Conservation (phyloP, 2,113 vertebrate genomes). For the Ceyx melanurus region DNA sequence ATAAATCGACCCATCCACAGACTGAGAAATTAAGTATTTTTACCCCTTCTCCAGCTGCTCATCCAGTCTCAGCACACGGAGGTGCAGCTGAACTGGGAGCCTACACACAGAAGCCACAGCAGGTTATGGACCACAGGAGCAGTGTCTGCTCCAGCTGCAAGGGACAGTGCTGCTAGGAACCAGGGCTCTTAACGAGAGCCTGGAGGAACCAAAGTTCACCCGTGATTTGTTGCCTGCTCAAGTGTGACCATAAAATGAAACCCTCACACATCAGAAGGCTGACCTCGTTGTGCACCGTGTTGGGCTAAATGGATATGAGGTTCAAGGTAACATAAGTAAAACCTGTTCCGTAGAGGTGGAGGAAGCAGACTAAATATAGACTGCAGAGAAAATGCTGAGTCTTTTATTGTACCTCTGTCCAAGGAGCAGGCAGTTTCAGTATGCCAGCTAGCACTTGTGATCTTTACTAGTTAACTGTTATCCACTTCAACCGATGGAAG, state of each 20-base stretch:
- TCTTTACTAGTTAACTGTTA: slow-evolving; percentile 4
- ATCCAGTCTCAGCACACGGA: rapidly evolving
- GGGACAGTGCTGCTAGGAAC: rapidly evolving
- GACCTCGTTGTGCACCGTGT: not conserved
- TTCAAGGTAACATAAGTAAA: not conserved
- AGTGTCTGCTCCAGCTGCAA: rapidly evolving
- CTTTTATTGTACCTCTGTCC: not conserved
- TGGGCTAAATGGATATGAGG: not conserved
- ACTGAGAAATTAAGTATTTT: not conserved
- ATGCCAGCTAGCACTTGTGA: not conserved
- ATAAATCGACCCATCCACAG: slow-evolving; percentile 9
- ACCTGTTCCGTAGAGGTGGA: not conserved
- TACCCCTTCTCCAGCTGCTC: not conserved
- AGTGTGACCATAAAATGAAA: slow-evolving; percentile 28
- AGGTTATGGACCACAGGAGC: not conserved
- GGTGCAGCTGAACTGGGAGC: not conserved
- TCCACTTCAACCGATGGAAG: not conserved
- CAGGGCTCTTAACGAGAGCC: not conserved
- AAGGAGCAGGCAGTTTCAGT: not conserved
- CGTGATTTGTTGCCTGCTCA: not conserved
- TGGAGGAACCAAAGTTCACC: not conserved
- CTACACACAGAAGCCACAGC: not conserved
- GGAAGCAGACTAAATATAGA: not conserved
- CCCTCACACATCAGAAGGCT: not conserved
- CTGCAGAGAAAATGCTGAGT: not conserved